A percentile compares a stretch with the other conserved stretches of the same genome.
Conservation (phyloP, 1,140 invertebrate species). For the Reticulitermes speratus region DNA sequence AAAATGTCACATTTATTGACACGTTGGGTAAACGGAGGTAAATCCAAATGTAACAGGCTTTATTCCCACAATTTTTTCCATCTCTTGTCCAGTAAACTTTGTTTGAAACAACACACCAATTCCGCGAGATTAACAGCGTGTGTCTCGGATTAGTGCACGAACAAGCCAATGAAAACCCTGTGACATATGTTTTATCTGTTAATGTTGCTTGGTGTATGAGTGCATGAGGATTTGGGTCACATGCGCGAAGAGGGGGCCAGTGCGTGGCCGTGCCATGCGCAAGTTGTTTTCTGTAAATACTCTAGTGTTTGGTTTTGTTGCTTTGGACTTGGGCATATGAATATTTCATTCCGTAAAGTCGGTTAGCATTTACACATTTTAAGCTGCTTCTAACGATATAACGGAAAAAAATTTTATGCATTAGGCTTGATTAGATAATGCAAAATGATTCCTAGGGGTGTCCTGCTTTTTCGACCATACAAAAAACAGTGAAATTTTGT, state of each 20-base stretch:
- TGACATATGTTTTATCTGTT: slow-evolving; percentile 8
- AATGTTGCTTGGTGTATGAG: background rate
- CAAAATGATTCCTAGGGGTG: too few relatives aligned
- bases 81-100: background rate
- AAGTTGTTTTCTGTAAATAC: background rate
- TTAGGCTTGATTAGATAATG: too few relatives aligned
- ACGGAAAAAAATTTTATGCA: too few relatives aligned
- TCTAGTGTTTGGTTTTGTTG: background rate
- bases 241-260: background rate
- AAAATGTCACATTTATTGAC: background rate
- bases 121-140: background rate
- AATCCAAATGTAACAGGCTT: background rate
- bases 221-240: background rate
- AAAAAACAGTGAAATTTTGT: too few relatives aligned
- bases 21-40: background rate
- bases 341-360: background rate
- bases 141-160: background rate
- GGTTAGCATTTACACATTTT: too few relatives aligned
- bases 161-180: background rate
- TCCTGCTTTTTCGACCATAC: too few relatives aligned
- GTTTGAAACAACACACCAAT: background rate
- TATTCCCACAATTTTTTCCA: background rate
- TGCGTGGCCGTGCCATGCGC: background rate
- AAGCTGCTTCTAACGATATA: too few relatives aligned
- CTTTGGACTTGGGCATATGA: background rate